Conservation (phyloP, 2,113 vertebrate species). For the Psophia crepitans region DNA sequence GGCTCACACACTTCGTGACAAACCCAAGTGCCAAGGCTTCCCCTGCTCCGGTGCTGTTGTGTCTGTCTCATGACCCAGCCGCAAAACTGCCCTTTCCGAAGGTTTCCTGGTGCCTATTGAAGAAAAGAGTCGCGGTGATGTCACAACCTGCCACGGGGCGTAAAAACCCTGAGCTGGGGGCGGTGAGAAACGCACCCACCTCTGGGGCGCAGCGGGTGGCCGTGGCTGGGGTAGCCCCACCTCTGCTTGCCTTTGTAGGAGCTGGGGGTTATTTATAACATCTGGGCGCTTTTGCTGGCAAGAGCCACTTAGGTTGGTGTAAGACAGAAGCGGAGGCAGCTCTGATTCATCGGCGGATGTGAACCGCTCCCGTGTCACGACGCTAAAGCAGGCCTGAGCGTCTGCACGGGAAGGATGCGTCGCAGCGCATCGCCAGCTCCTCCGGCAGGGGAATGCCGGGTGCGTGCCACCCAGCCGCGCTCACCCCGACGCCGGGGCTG, state of each 20-base stretch:
- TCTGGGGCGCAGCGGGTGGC: neutral
- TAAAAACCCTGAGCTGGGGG: neutral
- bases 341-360: neutral
- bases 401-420: accelerated
- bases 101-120: accelerated
- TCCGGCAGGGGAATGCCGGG: accelerated
- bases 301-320: neutral
- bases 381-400: neutral
- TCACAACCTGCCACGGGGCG: accelerated
- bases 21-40: neutral
- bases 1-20: neutral
- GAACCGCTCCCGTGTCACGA: neutral
- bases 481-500: accelerated
- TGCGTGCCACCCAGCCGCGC: accelerated
- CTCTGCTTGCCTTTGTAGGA: neutral
- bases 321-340: neutral
- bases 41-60: neutral
- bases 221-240: neutral
- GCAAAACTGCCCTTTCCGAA: neutral
- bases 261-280: neutral
- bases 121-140: accelerated
- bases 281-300: neutral
- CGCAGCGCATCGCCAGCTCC: neutral
- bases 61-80: neutral
- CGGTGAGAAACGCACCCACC: neutral